Evolutionary conservation across 2,113 vertebrate genomes (phyloP).

Genomic region (Aphelocoma coerulescens): DNA sequence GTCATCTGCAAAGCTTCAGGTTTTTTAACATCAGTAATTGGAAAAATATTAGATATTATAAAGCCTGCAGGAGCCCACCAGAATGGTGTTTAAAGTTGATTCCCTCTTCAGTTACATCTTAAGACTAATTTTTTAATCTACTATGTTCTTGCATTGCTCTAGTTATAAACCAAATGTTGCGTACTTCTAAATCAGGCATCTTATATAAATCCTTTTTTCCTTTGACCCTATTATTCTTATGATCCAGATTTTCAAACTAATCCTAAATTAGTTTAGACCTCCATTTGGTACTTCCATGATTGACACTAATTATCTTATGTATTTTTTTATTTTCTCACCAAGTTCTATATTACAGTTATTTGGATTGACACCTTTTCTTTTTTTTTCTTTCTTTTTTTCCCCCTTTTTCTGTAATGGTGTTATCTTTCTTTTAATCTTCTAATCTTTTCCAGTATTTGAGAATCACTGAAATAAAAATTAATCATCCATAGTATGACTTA

Average conservation of each 20-base stretch:
- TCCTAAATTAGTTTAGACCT: slow-evolving; percentile 1
- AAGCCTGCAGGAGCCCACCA: not conserved
- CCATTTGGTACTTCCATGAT: not conserved
- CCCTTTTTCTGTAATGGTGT: not conserved
- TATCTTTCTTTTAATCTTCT: not conserved
- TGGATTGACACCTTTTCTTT: not conserved
- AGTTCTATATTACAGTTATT: not conserved
- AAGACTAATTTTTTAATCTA: not conserved
- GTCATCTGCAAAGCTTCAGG: not conserved
- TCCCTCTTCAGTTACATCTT: not conserved
- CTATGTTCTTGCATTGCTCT: not conserved
- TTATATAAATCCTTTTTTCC: not conserved
- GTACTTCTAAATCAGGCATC: not conserved
- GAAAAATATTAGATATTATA: not conserved
- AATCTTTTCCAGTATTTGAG: not conserved
- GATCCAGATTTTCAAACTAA: slow-evolving; percentile 21
- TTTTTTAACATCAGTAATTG: not conserved
- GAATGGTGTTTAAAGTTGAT: not conserved
- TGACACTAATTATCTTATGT: not conserved
- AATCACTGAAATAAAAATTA: slow-evolving; percentile 7
- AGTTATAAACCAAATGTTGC: not conserved
- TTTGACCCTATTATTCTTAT: not conserved
- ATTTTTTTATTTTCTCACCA: not conserved
- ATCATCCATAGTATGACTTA: not conserved
- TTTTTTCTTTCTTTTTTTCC: rapidly evolving